Conservation (phyloP, 2,797 vertebrate genomes). For the Cyclura pinguis region DNA sequence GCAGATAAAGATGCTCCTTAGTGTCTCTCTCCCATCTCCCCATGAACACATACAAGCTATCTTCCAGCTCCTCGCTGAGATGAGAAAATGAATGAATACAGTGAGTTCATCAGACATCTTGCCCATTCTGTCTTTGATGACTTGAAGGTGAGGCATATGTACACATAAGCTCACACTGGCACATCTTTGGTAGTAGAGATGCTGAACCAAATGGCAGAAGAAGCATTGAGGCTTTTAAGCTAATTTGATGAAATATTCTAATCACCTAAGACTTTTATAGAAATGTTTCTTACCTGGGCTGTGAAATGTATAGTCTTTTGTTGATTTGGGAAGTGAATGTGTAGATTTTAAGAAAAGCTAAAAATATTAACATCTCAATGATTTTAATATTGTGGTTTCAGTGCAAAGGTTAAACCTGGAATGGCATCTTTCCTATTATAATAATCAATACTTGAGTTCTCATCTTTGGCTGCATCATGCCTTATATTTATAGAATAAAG, state of each 20-base stretch:
- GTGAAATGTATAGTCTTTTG: not conserved
- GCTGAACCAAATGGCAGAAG: not conserved
- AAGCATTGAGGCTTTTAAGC: not conserved
- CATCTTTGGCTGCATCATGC: not conserved
- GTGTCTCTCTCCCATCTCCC: slow-evolving; percentile 72
- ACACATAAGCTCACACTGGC: slow-evolving; percentile 22
- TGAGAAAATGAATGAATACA: slow-evolving; percentile 87
- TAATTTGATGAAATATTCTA: not conserved
- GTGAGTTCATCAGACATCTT: slow-evolving; percentile 84
- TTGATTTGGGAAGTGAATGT: not conserved
- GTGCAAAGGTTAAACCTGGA: not conserved
- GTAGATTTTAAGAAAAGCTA: not conserved
- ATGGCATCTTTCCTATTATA: not conserved
- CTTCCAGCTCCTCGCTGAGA: slow-evolving; percentile 79
- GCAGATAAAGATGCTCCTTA: slow-evolving; percentile 75
- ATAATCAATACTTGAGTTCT: not conserved
- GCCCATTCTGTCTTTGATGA: slow-evolving; percentile 62
- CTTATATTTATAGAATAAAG: not conserved
- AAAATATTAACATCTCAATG: not conserved
- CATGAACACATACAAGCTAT: slow-evolving; percentile 66
- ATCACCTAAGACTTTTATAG: not conserved
- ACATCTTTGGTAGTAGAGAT: not conserved
- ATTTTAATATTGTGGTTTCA: not conserved
- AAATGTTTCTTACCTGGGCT: not conserved
- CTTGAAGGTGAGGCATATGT: slow-evolving; percentile 62